Percentiles rank a stretch among this genome's conserved stretches.
Conservation (phyloP, 1,140 invertebrate genomes). For the Luehdorfia chinensis region DNA sequence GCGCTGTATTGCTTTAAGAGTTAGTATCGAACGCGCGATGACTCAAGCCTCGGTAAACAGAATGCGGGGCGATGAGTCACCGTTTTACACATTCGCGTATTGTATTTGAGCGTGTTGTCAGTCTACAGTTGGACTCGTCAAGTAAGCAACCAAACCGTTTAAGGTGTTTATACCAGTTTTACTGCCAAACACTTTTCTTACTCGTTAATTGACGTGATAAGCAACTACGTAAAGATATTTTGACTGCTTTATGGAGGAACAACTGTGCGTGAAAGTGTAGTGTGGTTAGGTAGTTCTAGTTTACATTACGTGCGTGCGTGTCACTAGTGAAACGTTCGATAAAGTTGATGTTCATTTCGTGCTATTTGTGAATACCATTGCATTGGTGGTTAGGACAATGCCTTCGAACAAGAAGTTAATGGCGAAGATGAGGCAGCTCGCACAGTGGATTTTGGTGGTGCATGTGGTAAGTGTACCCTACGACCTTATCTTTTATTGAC, state of each 20-base stretch:
- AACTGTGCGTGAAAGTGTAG: constrained; percentile 65
- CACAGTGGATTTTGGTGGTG: constrained; percentile 65
- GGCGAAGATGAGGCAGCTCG: constrained; percentile 64
- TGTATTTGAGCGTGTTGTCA: constrained; percentile 75
- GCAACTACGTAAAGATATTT: constrained; percentile 42
- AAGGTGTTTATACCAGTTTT: constrained; percentile 64
- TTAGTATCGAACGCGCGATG: constrained; percentile 58
- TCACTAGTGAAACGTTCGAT: constrained; percentile 70
- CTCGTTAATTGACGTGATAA: constrained; percentile 44
- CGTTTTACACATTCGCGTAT: constrained; percentile 76
- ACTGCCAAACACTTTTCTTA: constrained; percentile 60
- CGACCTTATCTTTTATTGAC: too few species aligned
- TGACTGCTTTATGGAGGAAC: constrained; percentile 41
- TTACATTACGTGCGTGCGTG: constrained; percentile 60
- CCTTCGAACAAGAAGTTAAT: constrained; percentile 69
- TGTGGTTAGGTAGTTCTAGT: constrained; percentile 40
- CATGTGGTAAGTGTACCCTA: constrained; percentile 61
- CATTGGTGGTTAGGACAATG: constrained; percentile 46
- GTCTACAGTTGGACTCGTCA: constrained; percentile 71
- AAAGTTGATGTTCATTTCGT: constrained; percentile 60
- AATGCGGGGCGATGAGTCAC: constrained; percentile 76
- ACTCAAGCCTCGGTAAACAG: constrained; percentile 76
- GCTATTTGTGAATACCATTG: constrained; percentile 64
- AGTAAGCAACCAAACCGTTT: constrained; percentile 56
- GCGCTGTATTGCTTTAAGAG: constrained; percentile 55